phyloP scores from a whole-genome alignment of 2,797 vertebrate species.

The Poecilia gillii region DNA sequence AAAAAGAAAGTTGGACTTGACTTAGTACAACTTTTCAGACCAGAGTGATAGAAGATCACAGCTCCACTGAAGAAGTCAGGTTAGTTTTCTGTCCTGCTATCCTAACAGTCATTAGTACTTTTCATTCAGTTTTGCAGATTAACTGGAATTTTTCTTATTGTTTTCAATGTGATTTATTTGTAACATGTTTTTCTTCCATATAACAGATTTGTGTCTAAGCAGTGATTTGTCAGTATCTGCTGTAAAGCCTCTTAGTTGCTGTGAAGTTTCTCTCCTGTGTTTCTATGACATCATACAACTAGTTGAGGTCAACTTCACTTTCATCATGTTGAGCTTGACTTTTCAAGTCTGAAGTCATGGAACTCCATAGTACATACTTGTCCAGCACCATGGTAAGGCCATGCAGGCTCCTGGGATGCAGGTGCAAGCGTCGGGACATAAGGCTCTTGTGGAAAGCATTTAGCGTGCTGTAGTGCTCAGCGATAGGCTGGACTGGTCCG shows the following conservation, averaged over 20 bases:
- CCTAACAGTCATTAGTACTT: too few species aligned
- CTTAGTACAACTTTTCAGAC: too few species aligned
- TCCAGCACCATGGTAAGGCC: conserved; percentile 89
- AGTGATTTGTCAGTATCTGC: neutral
- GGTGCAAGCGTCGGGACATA: conserved; percentile 73
- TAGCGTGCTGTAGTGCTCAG: conserved; percentile 88
- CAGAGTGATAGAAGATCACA: too few species aligned
- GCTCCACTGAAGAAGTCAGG: too few species aligned
- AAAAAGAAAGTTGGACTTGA: too few species aligned
- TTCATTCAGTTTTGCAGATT: too few species aligned
- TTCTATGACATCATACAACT: neutral
- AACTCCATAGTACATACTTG: conserved; percentile 73
- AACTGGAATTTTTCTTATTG: too few species aligned
- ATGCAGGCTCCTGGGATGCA: conserved; percentile 90
- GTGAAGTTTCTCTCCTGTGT: neutral
- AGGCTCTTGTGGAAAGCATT: conserved; percentile 85
- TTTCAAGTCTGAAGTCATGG: neutral
- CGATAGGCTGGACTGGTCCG: conserved; percentile 84
- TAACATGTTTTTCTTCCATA: too few species aligned
- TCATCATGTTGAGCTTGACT: neutral
- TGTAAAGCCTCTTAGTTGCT: neutral
- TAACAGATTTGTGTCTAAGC: too few species aligned
- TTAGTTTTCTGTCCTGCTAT: too few species aligned
- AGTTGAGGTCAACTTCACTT: neutral
- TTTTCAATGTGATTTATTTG: too few species aligned